A percentile compares a stretch with the other conserved stretches of the same genome.
phyloP scores from a whole-genome alignment of 1,140 invertebrate species.

The Semibalanus balanoides region DNA sequence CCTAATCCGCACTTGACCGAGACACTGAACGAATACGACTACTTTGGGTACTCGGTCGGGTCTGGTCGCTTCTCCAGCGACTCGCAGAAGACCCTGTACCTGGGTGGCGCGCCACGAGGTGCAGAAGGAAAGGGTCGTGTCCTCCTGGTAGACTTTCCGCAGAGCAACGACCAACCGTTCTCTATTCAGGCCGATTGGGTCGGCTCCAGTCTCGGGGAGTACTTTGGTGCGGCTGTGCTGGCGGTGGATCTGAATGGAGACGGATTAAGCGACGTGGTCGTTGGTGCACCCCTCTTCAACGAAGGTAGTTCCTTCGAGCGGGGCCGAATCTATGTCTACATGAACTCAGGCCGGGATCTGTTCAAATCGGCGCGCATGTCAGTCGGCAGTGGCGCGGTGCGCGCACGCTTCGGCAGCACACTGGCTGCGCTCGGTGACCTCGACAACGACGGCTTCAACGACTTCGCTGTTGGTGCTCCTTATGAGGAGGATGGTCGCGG shows the following conservation, averaged over 20 bases:
- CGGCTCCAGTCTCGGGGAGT: not conserved
- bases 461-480: constrained; percentile 80
- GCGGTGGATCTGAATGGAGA: not conserved
- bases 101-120: not conserved
- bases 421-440: constrained; percentile 54
- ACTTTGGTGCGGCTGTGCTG: not conserved
- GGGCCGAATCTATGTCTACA: not conserved
- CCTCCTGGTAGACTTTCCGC: not conserved
- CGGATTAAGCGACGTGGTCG: not conserved
- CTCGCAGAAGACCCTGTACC: not conserved
- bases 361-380: not conserved
- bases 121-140: not conserved
- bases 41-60: not conserved
- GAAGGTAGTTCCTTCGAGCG: not conserved
- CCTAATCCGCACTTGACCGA: not conserved
- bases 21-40: not conserved
- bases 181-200: not conserved
- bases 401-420: not conserved
- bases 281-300: not conserved
- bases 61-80: not conserved
- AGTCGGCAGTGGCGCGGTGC: not conserved
- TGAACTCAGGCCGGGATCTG: not conserved
- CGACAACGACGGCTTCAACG: constrained; percentile 77
- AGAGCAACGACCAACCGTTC: not conserved
- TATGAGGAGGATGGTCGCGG: constrained; percentile 53